These are phyloP conservation scores for Poeciliopsis paucimaculata DNA, from an alignment of 2,797 vertebrate species.

Conservation along the genomic window DNA sequence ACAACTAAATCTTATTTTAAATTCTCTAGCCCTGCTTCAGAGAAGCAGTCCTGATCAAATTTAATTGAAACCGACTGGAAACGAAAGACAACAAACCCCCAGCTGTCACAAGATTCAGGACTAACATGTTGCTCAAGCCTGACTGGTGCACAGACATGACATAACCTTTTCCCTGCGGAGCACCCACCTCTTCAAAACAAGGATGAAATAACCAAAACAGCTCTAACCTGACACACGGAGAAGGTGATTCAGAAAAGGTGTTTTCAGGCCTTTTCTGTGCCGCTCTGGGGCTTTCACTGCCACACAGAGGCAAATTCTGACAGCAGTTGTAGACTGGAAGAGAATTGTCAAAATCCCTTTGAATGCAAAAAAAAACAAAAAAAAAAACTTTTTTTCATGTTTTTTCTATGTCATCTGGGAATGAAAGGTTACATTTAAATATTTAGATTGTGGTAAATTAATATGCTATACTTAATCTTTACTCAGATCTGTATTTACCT, in stretches of 20 bases:
- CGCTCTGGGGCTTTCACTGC: not conserved
- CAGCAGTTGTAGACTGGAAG: conserved; percentile 2
- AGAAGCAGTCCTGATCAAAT: conserved; percentile 28
- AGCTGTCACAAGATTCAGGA: conserved; percentile 32
- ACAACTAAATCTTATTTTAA: conserved; percentile 8
- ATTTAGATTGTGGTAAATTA: conserved; percentile 8
- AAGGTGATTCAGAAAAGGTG: not conserved
- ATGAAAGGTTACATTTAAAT: not conserved
- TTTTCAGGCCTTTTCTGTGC: not conserved
- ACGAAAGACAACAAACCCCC: conserved; percentile 25
- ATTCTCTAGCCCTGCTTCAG: conserved; percentile 15
- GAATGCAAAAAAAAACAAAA: not conserved
- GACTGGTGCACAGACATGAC: conserved; percentile 26
- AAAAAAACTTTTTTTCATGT: not conserved
- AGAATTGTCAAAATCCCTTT: not conserved
- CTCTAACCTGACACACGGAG: conserved; percentile 12
- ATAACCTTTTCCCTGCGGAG: conserved; percentile 23
- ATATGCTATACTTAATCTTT: conserved; percentile 15
- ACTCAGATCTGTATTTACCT: conserved; percentile 13
- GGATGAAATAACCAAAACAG: conserved; percentile 20
- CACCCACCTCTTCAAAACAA: conserved; percentile 7
- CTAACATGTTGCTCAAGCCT: conserved; percentile 26
- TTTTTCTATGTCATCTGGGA: not conserved
- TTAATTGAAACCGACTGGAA: conserved; percentile 23
- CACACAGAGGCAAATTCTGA: conserved; percentile 5